Evolutionary conservation across 2,797 vertebrate genomes (phyloP).

Genomic region (Parauchenoglanis punctatus): DNA sequence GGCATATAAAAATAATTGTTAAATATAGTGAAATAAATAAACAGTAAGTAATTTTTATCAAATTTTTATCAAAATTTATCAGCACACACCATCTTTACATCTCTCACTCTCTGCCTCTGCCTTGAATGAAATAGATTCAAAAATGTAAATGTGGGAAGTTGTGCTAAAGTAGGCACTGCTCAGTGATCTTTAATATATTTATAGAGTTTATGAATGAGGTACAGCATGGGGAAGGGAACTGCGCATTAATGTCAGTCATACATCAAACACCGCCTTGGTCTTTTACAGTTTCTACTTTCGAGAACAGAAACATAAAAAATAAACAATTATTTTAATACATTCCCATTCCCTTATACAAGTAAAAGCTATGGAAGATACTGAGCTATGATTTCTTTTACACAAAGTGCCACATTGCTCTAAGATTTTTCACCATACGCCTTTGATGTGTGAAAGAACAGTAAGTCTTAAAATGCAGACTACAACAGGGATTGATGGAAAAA

Average conservation of each 20-base stretch:
- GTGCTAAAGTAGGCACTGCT: constrained; percentile 40
- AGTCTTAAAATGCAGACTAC: neutral
- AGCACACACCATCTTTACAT: neutral
- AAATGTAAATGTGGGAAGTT: constrained; percentile 27
- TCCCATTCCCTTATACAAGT: neutral
- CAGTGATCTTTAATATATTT: constrained; percentile 56
- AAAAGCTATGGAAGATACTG: neutral
- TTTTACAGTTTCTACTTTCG: constrained; percentile 30
- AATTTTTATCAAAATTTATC: neutral
- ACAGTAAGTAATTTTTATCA: neutral
- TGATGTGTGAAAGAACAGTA: constrained; percentile 28
- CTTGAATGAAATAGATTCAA: constrained; percentile 9
- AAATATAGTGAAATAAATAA: neutral
- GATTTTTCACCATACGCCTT: constrained; percentile 1
- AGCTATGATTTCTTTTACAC: neutral
- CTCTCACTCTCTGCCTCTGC: neutral
- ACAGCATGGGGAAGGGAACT: constrained; percentile 40
- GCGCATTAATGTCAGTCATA: constrained; percentile 52
- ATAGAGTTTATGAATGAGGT: constrained; percentile 45
- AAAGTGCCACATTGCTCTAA: neutral
- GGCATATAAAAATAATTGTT: constrained; percentile 5
- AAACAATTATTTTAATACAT: neutral
- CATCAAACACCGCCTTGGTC: constrained; percentile 31
- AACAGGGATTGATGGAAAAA: constrained; percentile 17
- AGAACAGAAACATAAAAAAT: neutral